Evolutionary conservation across 2,888 invertebrate species (phyloP).

Genomic region (Drosophila yooni): DNA sequence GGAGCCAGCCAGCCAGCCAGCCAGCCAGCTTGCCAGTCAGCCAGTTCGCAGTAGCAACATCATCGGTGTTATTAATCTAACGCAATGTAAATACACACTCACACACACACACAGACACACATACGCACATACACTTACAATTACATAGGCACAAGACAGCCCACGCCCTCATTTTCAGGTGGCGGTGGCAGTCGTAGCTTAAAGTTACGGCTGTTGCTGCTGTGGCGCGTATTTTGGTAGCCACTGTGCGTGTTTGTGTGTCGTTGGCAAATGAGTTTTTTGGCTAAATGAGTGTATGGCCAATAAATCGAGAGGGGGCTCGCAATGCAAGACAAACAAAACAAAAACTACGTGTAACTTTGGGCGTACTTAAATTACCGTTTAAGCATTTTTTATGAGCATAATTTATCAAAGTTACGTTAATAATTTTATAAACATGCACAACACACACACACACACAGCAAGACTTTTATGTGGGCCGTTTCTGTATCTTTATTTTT

Average conservation of each 20-base stretch:
- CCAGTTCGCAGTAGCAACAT: conserved; percentile 60
- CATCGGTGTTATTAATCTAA: conserved; percentile 73
- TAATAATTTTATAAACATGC: conserved; percentile 69
- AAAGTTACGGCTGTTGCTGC: conserved; percentile 35
- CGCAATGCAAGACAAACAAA: neutral
- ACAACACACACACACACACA: conserved; percentile 23
- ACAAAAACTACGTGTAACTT: conserved; percentile 55
- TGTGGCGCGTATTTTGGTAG: conserved; percentile 74
- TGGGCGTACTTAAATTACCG: conserved; percentile 78
- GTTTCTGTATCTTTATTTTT: conserved; percentile 18
- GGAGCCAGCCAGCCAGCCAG: conserved; percentile 39
- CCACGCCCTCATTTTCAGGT: conserved; percentile 43
- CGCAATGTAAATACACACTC: conserved; percentile 50
- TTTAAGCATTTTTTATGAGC: conserved; percentile 78
- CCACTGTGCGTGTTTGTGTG: conserved; percentile 60
- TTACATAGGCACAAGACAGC: conserved; percentile 13
- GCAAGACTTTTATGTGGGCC: conserved; percentile 46
- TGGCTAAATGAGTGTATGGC: conserved; percentile 71
- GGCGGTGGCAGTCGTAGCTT: conserved; percentile 45
- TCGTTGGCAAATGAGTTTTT: conserved; percentile 60
- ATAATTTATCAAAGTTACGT: conserved; percentile 78
- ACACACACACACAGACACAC: conserved; percentile 1
- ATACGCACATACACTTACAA: conserved; percentile 1
- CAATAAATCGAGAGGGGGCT: conserved; percentile 58
- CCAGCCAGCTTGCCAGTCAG: conserved; percentile 34